phyloP scores from a whole-genome alignment of 2,797 vertebrate genomes.

The Fringilla coelebs region DNA sequence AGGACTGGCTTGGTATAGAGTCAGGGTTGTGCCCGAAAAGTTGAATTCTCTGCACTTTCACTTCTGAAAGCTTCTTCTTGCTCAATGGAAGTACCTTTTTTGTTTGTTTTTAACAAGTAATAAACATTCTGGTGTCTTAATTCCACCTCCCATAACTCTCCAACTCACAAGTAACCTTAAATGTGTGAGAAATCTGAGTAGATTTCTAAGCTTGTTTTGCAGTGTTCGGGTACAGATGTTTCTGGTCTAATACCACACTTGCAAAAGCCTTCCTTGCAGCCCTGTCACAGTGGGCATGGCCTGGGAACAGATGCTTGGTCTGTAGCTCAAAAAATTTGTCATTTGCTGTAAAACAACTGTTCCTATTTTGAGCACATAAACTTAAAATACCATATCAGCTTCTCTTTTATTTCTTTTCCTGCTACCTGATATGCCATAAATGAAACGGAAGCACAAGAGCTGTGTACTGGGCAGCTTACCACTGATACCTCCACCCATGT shows the following conservation, averaged over 20 bases:
- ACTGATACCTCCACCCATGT: neutral
- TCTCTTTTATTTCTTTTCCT: neutral
- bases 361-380: neutral
- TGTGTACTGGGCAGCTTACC: accelerated
- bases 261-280: neutral
- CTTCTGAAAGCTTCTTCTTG: neutral
- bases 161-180: neutral
- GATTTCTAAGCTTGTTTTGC: neutral
- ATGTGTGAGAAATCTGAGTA: neutral
- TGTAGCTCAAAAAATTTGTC: neutral
- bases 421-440: neutral
- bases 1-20: neutral
- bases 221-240: neutral
- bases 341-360: neutral
- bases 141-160: neutral
- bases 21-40: neutral
- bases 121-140: neutral
- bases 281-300: accelerated
- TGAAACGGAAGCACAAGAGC: neutral
- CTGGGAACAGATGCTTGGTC: neutral
- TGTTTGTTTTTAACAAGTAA: neutral
- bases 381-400: neutral
- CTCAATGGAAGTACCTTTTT: neutral
- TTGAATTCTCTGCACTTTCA: neutral
- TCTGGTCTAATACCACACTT: neutral